Conservation (phyloP, 2,888 invertebrate genomes). For the Stenodema calcarata region DNA sequence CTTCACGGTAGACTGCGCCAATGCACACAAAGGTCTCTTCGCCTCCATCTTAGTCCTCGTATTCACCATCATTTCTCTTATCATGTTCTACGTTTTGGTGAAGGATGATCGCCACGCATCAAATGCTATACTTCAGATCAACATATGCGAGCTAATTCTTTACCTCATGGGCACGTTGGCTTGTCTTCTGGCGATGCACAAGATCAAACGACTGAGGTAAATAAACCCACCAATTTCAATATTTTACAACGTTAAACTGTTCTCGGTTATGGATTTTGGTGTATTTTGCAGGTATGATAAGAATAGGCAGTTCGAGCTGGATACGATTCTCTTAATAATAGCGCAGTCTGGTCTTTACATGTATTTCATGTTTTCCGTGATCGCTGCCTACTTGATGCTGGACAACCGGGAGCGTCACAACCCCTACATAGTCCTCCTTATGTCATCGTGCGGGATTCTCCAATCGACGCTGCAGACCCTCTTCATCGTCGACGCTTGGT, state of each 20-base stretch:
- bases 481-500: constrained; percentile 72
- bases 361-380: constrained; percentile 85
- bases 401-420: constrained; percentile 65
- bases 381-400: constrained; percentile 75
- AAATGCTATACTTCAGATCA: constrained; percentile 74
- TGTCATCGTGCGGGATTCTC: constrained; percentile 75
- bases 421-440: constrained; percentile 67
- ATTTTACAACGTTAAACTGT: not conserved
- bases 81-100: constrained; percentile 87
- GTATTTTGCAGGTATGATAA: constrained; percentile 43
- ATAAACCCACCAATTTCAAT: constrained; percentile 56
- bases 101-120: constrained; percentile 68
- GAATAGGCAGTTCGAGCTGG: constrained; percentile 65
- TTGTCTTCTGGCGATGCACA: constrained; percentile 70
- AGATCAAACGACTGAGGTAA: constrained; percentile 74
- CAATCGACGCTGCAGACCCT: constrained; percentile 83
- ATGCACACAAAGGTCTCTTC: constrained; percentile 65
- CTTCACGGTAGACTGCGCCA: constrained; percentile 71
- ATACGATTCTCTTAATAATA: constrained; percentile 81
- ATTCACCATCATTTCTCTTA: constrained; percentile 82
- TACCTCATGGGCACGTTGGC: constrained; percentile 73
- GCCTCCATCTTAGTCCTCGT: constrained; percentile 78
- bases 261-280: not conserved
- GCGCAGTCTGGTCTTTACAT: constrained; percentile 89
- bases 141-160: constrained; percentile 76